Evolutionary conservation across 2,797 vertebrate species (phyloP).

Genomic region (Lerista edwardsae): DNA sequence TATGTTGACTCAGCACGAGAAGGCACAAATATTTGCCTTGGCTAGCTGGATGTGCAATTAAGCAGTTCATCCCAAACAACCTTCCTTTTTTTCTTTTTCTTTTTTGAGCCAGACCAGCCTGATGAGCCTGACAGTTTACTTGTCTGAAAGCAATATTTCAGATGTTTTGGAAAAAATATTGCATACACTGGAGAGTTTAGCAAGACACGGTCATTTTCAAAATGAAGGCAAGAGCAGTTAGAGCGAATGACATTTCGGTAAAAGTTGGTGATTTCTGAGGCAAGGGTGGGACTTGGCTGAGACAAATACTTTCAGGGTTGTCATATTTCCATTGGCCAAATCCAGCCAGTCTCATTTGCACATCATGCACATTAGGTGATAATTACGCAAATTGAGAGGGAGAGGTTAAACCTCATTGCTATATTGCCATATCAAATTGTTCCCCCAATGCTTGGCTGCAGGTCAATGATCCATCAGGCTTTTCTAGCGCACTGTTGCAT

Average conservation of each 20-base stretch:
- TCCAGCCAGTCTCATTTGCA: too few relatives aligned
- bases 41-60: slow-evolving; percentile 40
- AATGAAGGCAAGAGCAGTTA: background rate
- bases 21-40: slow-evolving; percentile 64
- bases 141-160: slow-evolving; percentile 38
- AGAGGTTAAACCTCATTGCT: too few relatives aligned
- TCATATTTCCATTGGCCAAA: too few relatives aligned
- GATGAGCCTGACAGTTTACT: slow-evolving; percentile 30
- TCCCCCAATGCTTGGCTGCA: too few relatives aligned
- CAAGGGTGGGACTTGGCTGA: background rate
- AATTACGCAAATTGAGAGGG: too few relatives aligned
- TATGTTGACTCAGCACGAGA: slow-evolving; percentile 57
- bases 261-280: background rate
- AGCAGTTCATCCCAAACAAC: slow-evolving; percentile 53
- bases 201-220: background rate
- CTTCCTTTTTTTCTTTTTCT: too few relatives aligned
- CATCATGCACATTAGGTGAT: too few relatives aligned
- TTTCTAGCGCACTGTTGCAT: too few relatives aligned
- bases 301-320: background rate
- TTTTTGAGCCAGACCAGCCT: slow-evolving; percentile 42
- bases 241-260: background rate
- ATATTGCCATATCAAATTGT: too few relatives aligned
- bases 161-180: slow-evolving; percentile 38
- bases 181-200: background rate
- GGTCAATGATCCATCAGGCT: too few relatives aligned